Evolutionary conservation across 2,888 invertebrate genomes (phyloP), one percentile per base, ranked within the genome.

Genomic region (Netelia virgata): DNA sequence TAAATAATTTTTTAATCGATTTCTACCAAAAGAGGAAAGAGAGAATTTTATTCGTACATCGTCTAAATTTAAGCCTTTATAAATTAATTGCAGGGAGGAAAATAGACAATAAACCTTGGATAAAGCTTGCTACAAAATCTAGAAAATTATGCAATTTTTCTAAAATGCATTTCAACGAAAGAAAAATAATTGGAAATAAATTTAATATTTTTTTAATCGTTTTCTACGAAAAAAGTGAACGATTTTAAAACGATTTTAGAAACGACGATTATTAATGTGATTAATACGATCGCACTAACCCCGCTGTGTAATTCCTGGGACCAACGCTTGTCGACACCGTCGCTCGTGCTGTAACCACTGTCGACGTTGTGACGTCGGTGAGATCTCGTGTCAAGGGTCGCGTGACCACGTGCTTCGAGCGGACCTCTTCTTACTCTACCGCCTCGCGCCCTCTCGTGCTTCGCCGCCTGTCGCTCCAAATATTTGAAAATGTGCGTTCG

Each of bases 401-500:
- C 91, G 94, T 94, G 89, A 94, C 95, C 92, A 94, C 95, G 90
- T 93, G 92, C 90, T 94, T 94, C 94, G 94, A 93, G 94, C 94
- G 94, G 90, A 94, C 91, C 86, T 93, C 94, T 84, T 94, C 90
- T 90, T 94, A 95, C 91, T 20, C 93, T 91, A 75, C 94, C 93
- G 10, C 94, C 93, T 86, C 94, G 92, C 87, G 94, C 94, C 86
- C 94, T 93, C 88, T 96, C 95, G 90, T 96, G 95, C 94, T 97
- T 97, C 91, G 96, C 96, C 68, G 98, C 97, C 94, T 98, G 97
- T 91, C 97, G 97, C 93, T 98, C 98, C 88, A 99, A 95, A 94
- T 97, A 98, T 94, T 98, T 98, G 95, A 98, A 98, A 90, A 99
- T 97, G 94, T 99, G 98, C 92, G 98, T 97, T 92, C 98, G 96